Evolutionary conservation across 2,113 vertebrate species (phyloP).

Genomic region (Erpornis zantholeuca): DNA sequence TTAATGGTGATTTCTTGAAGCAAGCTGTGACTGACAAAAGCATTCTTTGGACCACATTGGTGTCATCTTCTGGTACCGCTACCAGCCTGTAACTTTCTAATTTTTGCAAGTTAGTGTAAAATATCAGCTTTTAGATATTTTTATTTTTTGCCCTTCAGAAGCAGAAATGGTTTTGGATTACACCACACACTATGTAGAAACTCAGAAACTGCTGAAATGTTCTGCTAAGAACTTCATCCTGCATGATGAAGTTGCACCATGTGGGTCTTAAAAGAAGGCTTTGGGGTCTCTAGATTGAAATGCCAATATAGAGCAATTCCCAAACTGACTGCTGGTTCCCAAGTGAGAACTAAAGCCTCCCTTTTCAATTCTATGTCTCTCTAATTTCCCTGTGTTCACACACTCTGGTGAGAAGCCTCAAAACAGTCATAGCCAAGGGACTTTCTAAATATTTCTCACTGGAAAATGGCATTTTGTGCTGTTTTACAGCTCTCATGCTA

Average conservation of each 20-base stretch:
- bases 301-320: background rate
- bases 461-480: background rate
- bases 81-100: background rate
- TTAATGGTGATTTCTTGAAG: background rate
- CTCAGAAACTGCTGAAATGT: background rate
- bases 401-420: background rate
- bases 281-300: background rate
- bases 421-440: background rate
- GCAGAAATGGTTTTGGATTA: background rate
- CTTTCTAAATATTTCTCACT: background rate
- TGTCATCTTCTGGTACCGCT: background rate
- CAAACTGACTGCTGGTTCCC: background rate
- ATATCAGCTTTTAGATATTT: background rate
- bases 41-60: background rate
- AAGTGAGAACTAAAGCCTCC: background rate
- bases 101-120: background rate
- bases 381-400: background rate
- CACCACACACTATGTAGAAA: background rate
- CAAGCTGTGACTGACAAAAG: background rate
- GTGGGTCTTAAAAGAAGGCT: background rate
- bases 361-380: background rate
- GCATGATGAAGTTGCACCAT: background rate
- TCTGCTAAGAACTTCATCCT: background rate
- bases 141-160: background rate
- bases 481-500: background rate